Evolutionary conservation across 2,113 vertebrate species (phyloP), one percentile per base, ranked within the genome.

Genomic region (Oncorhynchus nerka): DNA sequence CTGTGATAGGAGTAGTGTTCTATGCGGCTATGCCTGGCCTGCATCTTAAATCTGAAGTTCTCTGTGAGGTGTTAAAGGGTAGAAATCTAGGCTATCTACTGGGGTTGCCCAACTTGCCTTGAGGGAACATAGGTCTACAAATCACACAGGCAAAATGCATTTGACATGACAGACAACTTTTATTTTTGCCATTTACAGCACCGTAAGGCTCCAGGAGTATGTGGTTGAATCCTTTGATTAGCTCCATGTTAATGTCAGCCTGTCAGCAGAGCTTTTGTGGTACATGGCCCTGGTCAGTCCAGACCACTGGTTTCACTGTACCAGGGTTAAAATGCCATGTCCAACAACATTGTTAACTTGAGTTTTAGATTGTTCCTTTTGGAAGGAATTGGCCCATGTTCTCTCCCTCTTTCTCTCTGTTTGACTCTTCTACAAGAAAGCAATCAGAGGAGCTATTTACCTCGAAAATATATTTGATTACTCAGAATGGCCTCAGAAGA

Each of bases 81-180:
- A 70, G 19, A 45, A 45, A 48, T 70, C 68, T 70, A 62, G 59
- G 19, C 4, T 55, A 55, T 19, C 4, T 55, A 55, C 13, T 55
- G 51, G 12, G 16, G 51, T 55, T 55, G 16, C 51, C 68, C 34
- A 45, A 28, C 32, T 45, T 39, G 8, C 30, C 68, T 9, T 49
- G 20, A 48, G 15, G 45, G 68, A 26, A 70, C 34, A 69, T 15
- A 19, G n/a, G 68, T 45, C 45, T 26, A 70, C 49, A 24, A 70
- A 48, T 70, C 68, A 70, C 26, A 28, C 68, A n/a, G 32, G 68
- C 16, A 45, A 26, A 69, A 45, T 69, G 68, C 68, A 22, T 69
- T n/a, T 45, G 68, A 69, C 20, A 20, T 45, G 34, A 45, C 34
- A 26, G 68, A 0, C 34, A 45, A 69, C 34, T 69, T 69, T 69